Percentiles rank a stretch among this genome's conserved stretches.
These are phyloP conservation scores for Mobula hypostoma DNA, from an alignment of 2,113 vertebrate genomes.

Conservation along the genomic window DNA sequence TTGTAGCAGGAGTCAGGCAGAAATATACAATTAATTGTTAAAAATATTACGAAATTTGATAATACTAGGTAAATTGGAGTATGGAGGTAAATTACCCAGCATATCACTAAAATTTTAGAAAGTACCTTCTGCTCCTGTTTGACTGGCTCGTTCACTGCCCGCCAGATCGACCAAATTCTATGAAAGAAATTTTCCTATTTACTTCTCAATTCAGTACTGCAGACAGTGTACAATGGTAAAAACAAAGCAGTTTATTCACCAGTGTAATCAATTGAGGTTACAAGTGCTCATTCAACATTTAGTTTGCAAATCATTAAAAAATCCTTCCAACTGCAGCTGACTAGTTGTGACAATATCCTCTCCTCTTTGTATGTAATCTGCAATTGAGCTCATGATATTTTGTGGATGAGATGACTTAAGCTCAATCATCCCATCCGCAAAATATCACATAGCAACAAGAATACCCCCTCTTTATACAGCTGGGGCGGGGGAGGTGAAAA, in stretches of 20 bases:
- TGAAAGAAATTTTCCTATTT: constrained; percentile 38
- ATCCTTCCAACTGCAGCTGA: background rate
- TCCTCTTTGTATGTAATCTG: too few relatives aligned
- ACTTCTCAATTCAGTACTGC: background rate
- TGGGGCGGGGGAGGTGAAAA: too few relatives aligned
- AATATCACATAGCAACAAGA: too few relatives aligned
- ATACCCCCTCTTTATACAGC: too few relatives aligned
- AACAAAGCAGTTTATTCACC: background rate
- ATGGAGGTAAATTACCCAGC: background rate
- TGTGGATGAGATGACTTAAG: too few relatives aligned
- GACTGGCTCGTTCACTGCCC: constrained; percentile 86
- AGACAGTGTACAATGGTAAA: background rate
- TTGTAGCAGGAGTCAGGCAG: background rate
- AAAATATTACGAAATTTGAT: too few relatives aligned
- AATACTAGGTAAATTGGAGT: background rate
- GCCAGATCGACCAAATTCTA: constrained; percentile 94
- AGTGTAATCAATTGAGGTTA: background rate
- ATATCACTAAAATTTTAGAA: background rate
- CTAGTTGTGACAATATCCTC: too few relatives aligned
- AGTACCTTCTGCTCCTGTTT: constrained; percentile 88
- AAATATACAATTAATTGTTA: background rate
- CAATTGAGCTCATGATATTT: too few relatives aligned
- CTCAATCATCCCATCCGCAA: too few relatives aligned
- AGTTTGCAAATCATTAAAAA: too few relatives aligned
- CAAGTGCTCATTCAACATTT: background rate